Base-by-base conservation (phyloP, 2,113 vertebrate species). In the Eolophus roseicapilla region DNA sequence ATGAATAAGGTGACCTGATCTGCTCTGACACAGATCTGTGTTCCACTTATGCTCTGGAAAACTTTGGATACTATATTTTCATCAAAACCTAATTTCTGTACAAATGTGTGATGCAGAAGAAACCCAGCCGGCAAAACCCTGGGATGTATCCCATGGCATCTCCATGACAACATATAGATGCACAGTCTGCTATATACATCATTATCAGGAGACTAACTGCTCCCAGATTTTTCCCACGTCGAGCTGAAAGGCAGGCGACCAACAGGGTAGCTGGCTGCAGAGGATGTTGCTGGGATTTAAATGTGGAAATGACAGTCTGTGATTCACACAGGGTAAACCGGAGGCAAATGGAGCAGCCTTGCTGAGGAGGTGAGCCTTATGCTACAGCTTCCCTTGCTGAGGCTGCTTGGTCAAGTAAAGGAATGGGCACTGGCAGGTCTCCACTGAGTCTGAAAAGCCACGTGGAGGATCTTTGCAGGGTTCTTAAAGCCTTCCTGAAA, bases 11-110 rank as follows among this genome's bases (percentile, higher is more conserved):
- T 96, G 95, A 96, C 95, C 95, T 64, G 80, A 93, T 96, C 95
- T 95, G 80, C 88, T 96, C 92, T 96, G 95, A 96, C 95, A 97
- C 90, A 95, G 92, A 96, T 96, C 93, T 92, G 41, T 64, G 92
- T 96, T 93, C 95, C 86, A 96, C 69, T 96, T 96, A 75, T 18
- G 80, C 88, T 95, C 71, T 84, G 82, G 88, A 95, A 96, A 94
- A 95, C 86, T 92, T 60, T 25, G 44, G 79, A 73, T 90, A 57
- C 88, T 95, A 13, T 95, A 93, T 95, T 96, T 95, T 88, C 35
- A 27, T 90, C 88, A 81, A 91, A 96, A 86, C 90, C 94, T 92
- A 77, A 86, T 96, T 97, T 95, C 93, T 96, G 50, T 63, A 64
- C 39, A 39, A 95, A 83, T 31, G 68, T 67, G 78, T 80, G 82